A percentile compares a stretch with the other conserved stretches of the same genome.
Evolutionary conservation across 2,888 invertebrate species (phyloP).

Genomic region (Nephrotoma guestfalica): DNA sequence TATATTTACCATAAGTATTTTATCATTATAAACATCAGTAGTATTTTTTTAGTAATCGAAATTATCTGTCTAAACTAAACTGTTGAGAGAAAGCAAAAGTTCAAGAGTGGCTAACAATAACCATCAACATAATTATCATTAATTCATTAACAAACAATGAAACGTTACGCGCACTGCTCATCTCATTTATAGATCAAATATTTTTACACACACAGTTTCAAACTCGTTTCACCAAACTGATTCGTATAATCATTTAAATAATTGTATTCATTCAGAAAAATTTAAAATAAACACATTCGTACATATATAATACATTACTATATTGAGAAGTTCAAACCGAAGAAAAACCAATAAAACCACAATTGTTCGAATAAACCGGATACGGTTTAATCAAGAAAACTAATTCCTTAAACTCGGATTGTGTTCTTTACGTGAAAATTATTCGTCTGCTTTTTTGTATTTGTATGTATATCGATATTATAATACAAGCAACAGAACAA

Average conservation of each 20-base stretch:
- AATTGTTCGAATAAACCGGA: neutral
- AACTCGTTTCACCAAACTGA: neutral
- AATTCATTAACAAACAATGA: neutral
- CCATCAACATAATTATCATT: neutral
- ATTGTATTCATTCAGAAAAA: too few species aligned
- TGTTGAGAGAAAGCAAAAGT: neutral
- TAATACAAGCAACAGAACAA: neutral
- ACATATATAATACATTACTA: neutral
- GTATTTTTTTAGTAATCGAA: too few species aligned
- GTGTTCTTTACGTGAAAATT: neutral
- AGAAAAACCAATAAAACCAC: neutral
- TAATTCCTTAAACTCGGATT: neutral
- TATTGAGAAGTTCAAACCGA: neutral
- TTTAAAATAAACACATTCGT: too few species aligned
- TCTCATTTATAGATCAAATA: neutral
- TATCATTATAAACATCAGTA: too few species aligned
- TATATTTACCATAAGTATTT: too few species aligned
- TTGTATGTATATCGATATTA: neutral
- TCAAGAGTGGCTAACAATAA: neutral
- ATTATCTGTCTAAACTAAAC: too few species aligned
- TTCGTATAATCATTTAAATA: neutral
- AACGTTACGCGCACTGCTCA: neutral
- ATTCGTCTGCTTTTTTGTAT: neutral
- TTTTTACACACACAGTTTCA: neutral
- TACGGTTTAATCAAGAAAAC: neutral